Evolutionary conservation across 2,797 vertebrate species (phyloP), one percentile per base, ranked within the genome.

Genomic region (Pagetopsis macropterus): DNA sequence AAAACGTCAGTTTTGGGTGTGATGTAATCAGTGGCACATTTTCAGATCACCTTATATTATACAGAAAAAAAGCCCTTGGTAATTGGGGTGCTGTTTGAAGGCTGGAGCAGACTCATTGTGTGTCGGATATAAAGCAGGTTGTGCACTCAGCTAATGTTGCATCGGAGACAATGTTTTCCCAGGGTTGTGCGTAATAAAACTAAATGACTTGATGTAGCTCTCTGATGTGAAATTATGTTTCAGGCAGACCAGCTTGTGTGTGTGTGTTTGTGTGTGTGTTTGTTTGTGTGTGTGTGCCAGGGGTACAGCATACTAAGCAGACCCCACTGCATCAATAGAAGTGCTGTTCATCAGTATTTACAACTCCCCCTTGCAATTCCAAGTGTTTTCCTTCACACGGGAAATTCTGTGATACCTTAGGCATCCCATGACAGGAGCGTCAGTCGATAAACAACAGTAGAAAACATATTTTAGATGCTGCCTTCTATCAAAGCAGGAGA

Each of bases 341-440:
- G 82, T 89, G 88, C 87, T 84, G 90, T 92, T 91, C 86, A 89
- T 91, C 85, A 89, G 84, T 83, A 89, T 85, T 87, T 91, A 87
- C 87, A 72, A 84, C 80, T 75, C 82, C 72, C 76, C 60, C 81
- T 81, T 88, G 82, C 84, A 84, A 79, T 31, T 85, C 78, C 58
- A 70, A 91, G 75, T 76, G 78, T 89, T 89, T 88, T 52, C 66
- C 78, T 81, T 79, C 77, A 73, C 78, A 73, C 58, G 72, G 72
- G 61, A 76, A 64, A 79, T 65, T 75, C 52, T 37, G 66, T 58
- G 68, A 44, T 75, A 67, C 78, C 70, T 79, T 78, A 64, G 64
- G 54, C 57, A 62, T 71, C 59, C 80, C 44, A 23, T 40, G 40
- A 56, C 64, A 23, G 23, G 16, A 58, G 41, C 13, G 14, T 19